Percentiles rank a stretch among this genome's conserved stretches.
Evolutionary conservation across 2,888 invertebrate species (phyloP).

Genomic region (Ennomos quercinarius): DNA sequence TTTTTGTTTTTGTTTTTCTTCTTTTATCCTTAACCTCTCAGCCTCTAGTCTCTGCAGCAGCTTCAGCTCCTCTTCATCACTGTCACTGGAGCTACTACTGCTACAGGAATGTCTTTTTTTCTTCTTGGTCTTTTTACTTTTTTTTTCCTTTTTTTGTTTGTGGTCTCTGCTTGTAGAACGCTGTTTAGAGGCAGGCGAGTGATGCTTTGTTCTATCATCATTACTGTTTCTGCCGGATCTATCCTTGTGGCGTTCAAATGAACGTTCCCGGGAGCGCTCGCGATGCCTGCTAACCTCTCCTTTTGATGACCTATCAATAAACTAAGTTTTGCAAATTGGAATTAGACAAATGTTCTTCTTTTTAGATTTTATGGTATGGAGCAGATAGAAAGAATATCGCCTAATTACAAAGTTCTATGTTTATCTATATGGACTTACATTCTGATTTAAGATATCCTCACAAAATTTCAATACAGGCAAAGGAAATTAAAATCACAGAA

Average conservation of each 20-base stretch:
- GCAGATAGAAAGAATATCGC: too few species aligned
- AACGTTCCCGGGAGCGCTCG: slow-evolving; percentile 54
- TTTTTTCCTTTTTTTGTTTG: slow-evolving; percentile 52
- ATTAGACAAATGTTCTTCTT: too few species aligned
- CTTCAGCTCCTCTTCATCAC: slow-evolving; percentile 85
- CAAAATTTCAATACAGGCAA: too few species aligned
- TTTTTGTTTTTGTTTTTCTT: slow-evolving; percentile 89
- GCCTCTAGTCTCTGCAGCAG: slow-evolving; percentile 90
- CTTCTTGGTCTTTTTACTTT: slow-evolving; percentile 66
- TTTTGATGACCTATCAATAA: slow-evolving; percentile 64
- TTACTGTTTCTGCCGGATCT: slow-evolving; percentile 42
- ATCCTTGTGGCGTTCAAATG: slow-evolving; percentile 51
- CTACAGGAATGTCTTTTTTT: slow-evolving; percentile 59
- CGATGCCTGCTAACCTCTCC: slow-evolving; percentile 51
- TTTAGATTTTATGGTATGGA: too few species aligned
- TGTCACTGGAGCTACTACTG: slow-evolving; percentile 71
- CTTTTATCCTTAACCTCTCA: slow-evolving; percentile 87
- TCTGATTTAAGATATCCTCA: too few species aligned
- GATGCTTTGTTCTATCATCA: slow-evolving; percentile 41
- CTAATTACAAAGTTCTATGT: too few species aligned
- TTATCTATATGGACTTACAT: too few species aligned
- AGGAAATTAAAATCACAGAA: too few species aligned
- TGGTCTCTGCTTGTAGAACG: slow-evolving; percentile 54
- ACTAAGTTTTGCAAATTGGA: background rate
- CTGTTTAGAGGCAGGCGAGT: slow-evolving; percentile 44